A percentile compares a stretch with the other conserved stretches of the same genome.
These are phyloP conservation scores for Zele albiditarsus DNA, from an alignment of 2,888 invertebrate genomes.

Conservation along the genomic window DNA sequence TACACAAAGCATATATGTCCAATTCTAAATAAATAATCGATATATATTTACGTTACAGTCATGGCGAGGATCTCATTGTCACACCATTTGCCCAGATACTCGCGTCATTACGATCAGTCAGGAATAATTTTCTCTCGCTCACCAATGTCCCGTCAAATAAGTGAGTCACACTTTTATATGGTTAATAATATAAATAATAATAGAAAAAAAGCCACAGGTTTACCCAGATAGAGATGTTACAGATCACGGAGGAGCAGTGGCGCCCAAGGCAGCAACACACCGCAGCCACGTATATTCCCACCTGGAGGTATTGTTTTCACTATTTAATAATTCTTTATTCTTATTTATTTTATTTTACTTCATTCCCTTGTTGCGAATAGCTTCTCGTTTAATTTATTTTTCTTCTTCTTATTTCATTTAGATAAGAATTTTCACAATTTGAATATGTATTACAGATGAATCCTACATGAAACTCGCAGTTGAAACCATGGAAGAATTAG, in stretches of 20 bases:
- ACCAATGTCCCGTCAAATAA: slow-evolving; percentile 93
- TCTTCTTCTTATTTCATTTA: not conserved
- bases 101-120: slow-evolving; percentile 97
- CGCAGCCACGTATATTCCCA: slow-evolving; percentile 82
- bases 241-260: slow-evolving; percentile 87
- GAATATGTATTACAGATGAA: slow-evolving; percentile 82
- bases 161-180: slow-evolving; percentile 78
- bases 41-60: slow-evolving; percentile 77
- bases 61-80: slow-evolving; percentile 99
- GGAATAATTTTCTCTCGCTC: slow-evolving; percentile 97
- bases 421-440: not conserved
- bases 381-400: not conserved
- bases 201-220: not conserved
- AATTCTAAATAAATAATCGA: slow-evolving; percentile 7
- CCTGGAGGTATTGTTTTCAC: slow-evolving; percentile 77
- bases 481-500: slow-evolving; percentile 98
- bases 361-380: not conserved
- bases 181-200: slow-evolving; percentile 49
- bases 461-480: slow-evolving; percentile 93
- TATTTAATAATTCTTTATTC: not conserved
- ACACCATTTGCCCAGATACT: slow-evolving; percentile 99
- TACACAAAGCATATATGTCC: not conserved
- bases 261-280: slow-evolving; percentile 81
- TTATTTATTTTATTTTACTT: not conserved
- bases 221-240: slow-evolving; percentile 4